A percentile compares a stretch with the other conserved stretches of the same genome.
Evolutionary conservation across 1,140 invertebrate genomes (phyloP).

Genomic region (Procambarus virginalis): DNA sequence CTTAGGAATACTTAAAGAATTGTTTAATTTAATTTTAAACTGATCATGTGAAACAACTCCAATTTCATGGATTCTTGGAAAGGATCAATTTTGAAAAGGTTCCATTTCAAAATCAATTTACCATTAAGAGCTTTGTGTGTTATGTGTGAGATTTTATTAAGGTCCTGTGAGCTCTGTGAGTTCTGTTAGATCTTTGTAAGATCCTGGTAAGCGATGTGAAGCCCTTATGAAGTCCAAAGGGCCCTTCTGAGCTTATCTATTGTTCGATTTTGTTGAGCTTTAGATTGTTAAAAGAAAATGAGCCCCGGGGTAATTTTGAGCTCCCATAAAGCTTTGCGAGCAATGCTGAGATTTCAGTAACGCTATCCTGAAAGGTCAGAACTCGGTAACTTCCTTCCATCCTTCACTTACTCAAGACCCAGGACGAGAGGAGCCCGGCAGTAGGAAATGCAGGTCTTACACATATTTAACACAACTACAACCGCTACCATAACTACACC

Average conservation of each 20-base stretch:
- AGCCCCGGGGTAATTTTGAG: neutral
- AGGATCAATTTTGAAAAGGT: too few relatives aligned
- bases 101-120: too few relatives aligned
- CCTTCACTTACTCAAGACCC: conserved; percentile 12
- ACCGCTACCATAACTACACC: conserved; percentile 14
- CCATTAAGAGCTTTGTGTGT: neutral
- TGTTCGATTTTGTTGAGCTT: neutral
- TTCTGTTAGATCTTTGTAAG: neutral
- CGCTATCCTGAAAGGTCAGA: conserved; percentile 25
- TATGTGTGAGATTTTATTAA: neutral
- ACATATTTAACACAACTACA: neutral
- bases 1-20: too few relatives aligned
- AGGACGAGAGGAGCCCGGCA: neutral
- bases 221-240: neutral
- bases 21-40: too few relatives aligned
- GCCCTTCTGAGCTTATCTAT: neutral
- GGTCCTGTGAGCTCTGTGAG: neutral
- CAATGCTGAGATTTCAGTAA: neutral
- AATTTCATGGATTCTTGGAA: too few relatives aligned
- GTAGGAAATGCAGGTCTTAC: neutral
- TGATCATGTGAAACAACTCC: too few relatives aligned
- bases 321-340: neutral
- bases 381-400: conserved; percentile 29
- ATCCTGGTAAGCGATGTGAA: too few relatives aligned
- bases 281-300: neutral